Conservation (phyloP, 2,797 vertebrate species). For the Enteromius fasciolatus region DNA sequence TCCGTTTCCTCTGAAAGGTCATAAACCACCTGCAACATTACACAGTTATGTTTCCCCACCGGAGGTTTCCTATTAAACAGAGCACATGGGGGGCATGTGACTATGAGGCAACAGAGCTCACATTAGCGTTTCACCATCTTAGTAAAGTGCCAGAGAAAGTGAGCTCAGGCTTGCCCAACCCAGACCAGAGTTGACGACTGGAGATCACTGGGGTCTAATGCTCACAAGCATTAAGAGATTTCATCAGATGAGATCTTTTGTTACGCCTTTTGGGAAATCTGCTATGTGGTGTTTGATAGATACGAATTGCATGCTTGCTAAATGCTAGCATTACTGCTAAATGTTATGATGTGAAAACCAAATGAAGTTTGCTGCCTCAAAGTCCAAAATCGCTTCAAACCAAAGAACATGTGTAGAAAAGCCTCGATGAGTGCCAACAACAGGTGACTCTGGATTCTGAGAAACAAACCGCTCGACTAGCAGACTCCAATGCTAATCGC, state of each 20-base stretch:
- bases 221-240: conserved; percentile 35
- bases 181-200: conserved; percentile 19
- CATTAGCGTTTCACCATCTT: conserved; percentile 56
- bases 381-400: background rate
- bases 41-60: conserved; percentile 49
- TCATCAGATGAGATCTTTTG: conserved; percentile 41
- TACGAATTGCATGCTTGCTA: background rate
- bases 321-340: background rate
- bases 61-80: conserved; percentile 64
- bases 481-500: conserved; percentile 63
- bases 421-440: conserved; percentile 25
- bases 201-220: conserved; percentile 48
- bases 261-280: conserved; percentile 36
- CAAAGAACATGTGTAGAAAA: conserved; percentile 11
- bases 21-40: conserved; percentile 57
- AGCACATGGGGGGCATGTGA: conserved; percentile 52
- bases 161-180: conserved; percentile 43
- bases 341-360: background rate
- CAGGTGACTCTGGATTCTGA: conserved; percentile 28
- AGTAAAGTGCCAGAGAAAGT: conserved; percentile 36
- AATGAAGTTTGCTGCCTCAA: background rate
- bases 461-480: conserved; percentile 60
- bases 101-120: conserved; percentile 56
- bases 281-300: conserved; percentile 36
- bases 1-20: conserved; percentile 59